These are phyloP conservation scores for Lepeophtheirus nordmannii DNA, from an alignment of 2,888 invertebrate genomes.

Conservation along the genomic window DNA sequence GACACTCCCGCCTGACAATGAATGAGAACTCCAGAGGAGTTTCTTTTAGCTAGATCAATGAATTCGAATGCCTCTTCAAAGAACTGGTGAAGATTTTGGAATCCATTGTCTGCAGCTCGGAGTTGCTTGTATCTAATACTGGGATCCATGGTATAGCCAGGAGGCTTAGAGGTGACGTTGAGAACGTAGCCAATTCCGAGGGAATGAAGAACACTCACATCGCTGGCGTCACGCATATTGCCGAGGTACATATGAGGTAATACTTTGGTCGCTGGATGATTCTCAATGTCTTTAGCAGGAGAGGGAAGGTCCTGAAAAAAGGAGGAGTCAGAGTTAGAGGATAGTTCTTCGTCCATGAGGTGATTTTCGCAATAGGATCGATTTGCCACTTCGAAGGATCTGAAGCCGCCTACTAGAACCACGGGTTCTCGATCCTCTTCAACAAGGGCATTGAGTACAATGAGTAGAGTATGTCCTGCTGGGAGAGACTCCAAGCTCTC, in stretches of 20 bases:
- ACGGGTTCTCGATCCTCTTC: constrained; percentile 50
- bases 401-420: constrained; percentile 36
- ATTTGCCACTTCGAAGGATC: constrained; percentile 34
- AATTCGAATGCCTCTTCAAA: constrained; percentile 72
- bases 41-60: constrained; percentile 43
- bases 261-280: constrained; percentile 58
- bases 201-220: constrained; percentile 45
- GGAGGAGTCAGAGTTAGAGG: constrained; percentile 1
- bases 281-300: constrained; percentile 40
- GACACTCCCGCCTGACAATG: constrained; percentile 93
- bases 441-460: constrained; percentile 49
- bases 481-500: constrained; percentile 45
- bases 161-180: constrained; percentile 61
- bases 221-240: constrained; percentile 62
- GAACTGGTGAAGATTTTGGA: constrained; percentile 72
- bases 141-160: constrained; percentile 50
- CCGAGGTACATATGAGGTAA: constrained; percentile 65
- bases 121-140: constrained; percentile 55
- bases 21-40: constrained; percentile 58
- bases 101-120: constrained; percentile 64
- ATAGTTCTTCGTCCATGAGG: constrained; percentile 36
- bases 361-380: constrained; percentile 56
- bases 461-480: constrained; percentile 44
- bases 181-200: constrained; percentile 58
- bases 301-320: constrained; percentile 20